These are phyloP conservation scores for Epinephelus cyanopodus DNA, from an alignment of 2,113 vertebrate species.

Conservation along the genomic window DNA sequence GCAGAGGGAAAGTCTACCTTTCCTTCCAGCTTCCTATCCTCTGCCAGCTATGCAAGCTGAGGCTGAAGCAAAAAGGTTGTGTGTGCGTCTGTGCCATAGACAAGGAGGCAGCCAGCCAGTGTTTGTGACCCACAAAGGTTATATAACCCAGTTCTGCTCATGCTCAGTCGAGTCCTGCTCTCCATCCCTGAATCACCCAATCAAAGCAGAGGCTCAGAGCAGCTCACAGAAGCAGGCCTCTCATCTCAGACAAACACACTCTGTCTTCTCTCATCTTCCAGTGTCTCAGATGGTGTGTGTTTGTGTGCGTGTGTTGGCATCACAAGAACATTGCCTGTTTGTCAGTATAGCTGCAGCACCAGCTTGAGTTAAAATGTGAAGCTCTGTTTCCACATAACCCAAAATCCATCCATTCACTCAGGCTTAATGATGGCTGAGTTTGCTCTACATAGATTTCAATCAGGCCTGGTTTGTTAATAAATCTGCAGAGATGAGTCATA, in stretches of 20 bases:
- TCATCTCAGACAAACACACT: slow-evolving; percentile 28
- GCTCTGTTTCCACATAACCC: background rate
- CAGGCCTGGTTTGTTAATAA: background rate
- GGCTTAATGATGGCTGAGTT: too few species aligned
- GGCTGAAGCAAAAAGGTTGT: background rate
- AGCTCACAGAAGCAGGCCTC: slow-evolving; percentile 33
- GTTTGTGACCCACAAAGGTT: slow-evolving; percentile 74
- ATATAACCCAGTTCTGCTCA: slow-evolving; percentile 75
- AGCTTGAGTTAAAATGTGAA: background rate
- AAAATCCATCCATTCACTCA: background rate
- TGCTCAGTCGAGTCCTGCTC: slow-evolving; percentile 65
- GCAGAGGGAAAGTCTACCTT: background rate
- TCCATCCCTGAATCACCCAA: slow-evolving; percentile 56
- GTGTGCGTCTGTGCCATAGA: slow-evolving; percentile 3
- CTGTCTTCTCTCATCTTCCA: slow-evolving; percentile 18
- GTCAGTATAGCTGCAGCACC: slow-evolving; percentile 19
- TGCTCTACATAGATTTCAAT: background rate
- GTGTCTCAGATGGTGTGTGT: slow-evolving; percentile 12
- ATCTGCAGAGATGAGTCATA: background rate
- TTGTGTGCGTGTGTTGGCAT: background rate
- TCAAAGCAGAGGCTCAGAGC: slow-evolving; percentile 30
- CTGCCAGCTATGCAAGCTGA: background rate
- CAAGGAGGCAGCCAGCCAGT: slow-evolving; percentile 7
- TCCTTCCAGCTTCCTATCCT: background rate
- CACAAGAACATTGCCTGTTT: background rate